These are phyloP conservation scores for Chaetogeoica ovagalla DNA, from an alignment of 2,888 invertebrate species.

Conservation along the genomic window DNA sequence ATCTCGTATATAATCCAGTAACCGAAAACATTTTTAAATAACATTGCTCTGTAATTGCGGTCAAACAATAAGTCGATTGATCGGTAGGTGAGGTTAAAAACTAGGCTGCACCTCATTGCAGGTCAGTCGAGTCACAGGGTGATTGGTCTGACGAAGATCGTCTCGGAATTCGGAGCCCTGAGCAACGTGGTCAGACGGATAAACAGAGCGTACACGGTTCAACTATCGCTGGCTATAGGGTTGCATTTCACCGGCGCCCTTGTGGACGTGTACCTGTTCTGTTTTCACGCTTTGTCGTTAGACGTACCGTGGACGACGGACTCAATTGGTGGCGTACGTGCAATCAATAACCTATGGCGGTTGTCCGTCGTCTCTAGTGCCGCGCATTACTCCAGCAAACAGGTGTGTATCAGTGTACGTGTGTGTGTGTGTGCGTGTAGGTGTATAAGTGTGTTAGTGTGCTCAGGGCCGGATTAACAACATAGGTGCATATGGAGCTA, in stretches of 20 bases:
- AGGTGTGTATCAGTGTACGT: conserved; percentile 17
- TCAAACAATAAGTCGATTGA: too few relatives aligned
- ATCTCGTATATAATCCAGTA: too few relatives aligned
- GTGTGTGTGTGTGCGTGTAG: neutral
- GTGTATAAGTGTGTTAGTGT: too few relatives aligned
- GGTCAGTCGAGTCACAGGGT: neutral
- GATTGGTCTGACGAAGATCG: neutral
- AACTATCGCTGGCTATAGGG: conserved; percentile 20
- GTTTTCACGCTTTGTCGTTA: conserved; percentile 4
- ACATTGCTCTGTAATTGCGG: too few relatives aligned
- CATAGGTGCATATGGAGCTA: too few relatives aligned
- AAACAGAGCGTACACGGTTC: neutral
- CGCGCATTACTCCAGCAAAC: conserved; percentile 25
- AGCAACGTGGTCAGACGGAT: neutral
- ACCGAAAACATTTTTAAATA: too few relatives aligned
- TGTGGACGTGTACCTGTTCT: conserved; percentile 35
- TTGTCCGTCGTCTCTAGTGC: conserved; percentile 22
- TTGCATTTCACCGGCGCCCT: conserved; percentile 8
- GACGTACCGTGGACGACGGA: neutral
- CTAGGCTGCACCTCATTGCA: neutral
- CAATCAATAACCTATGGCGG: conserved; percentile 30
- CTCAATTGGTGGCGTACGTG: neutral
- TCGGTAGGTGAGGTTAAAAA: too few relatives aligned
- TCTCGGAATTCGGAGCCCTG: neutral
- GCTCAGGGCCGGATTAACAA: too few relatives aligned